Evolutionary conservation across 2,888 invertebrate species (phyloP).

Genomic region (Stomorhina lunata): DNA sequence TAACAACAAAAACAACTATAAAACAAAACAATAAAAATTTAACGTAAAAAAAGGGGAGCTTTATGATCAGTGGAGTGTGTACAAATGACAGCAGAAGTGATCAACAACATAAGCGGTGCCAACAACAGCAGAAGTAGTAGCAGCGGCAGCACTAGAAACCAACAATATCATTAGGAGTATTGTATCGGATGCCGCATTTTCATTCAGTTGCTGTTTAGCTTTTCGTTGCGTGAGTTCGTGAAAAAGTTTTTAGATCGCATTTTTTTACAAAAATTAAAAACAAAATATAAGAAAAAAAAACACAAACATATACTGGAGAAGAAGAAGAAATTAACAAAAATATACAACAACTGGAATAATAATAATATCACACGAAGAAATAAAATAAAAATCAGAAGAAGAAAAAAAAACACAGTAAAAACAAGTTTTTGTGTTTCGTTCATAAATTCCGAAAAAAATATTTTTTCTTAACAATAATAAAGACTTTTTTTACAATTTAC

Average conservation of each 20-base stretch:
- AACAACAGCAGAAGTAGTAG: too few relatives aligned
- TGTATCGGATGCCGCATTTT: slow-evolving; percentile 54
- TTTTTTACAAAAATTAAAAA: too few relatives aligned
- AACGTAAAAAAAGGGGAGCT: slow-evolving; percentile 33
- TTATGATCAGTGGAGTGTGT: slow-evolving; percentile 53
- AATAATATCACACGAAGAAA: background rate
- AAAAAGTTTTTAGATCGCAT: background rate
- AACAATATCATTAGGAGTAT: too few relatives aligned
- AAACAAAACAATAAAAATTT: slow-evolving; percentile 17
- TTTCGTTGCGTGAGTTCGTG: slow-evolving; percentile 65
- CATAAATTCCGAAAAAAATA: slow-evolving; percentile 20
- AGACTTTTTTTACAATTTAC: slow-evolving; percentile 5
- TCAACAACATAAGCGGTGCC: slow-evolving; percentile 40
- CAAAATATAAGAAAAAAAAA: slow-evolving; percentile 18
- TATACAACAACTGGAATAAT: slow-evolving; percentile 44
- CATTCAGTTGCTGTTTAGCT: slow-evolving; percentile 66
- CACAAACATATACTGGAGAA: slow-evolving; percentile 8
- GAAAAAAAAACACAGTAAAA: slow-evolving; percentile 32
- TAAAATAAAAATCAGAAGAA: slow-evolving; percentile 4
- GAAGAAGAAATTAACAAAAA: slow-evolving; percentile 31
- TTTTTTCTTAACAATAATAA: slow-evolving; percentile 37
- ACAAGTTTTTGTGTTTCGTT: slow-evolving; percentile 58
- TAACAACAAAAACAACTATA: background rate
- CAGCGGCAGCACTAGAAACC: slow-evolving; percentile 19
- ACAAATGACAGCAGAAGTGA: slow-evolving; percentile 43